These are phyloP conservation scores for Piezodorus guildinii DNA, from an alignment of 1,140 invertebrate species.

Conservation along the genomic window DNA sequence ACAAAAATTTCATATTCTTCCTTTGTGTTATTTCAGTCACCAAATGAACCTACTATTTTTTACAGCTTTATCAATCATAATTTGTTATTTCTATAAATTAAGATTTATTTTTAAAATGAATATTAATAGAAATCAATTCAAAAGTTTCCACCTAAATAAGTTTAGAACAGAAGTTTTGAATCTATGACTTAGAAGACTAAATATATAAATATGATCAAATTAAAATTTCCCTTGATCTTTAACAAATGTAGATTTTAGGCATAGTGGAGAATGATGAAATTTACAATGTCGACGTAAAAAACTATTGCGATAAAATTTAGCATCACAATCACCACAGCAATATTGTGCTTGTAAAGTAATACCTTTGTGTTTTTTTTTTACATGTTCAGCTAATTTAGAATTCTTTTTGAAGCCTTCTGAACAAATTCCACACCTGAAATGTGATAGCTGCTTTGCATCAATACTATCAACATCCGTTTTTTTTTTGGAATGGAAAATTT, in stretches of 20 bases:
- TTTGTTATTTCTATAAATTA: no score
- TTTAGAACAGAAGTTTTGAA: no score
- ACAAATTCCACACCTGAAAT: slow-evolving; percentile 30
- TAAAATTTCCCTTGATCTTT: slow-evolving; percentile 7
- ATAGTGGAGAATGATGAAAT: slow-evolving; percentile 30
- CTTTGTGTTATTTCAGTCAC: no score
- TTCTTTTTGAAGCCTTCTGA: slow-evolving; percentile 28
- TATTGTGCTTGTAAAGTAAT: slow-evolving; percentile 28
- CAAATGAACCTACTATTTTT: no score
- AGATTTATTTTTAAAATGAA: no score
- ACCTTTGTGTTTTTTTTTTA: slow-evolving; percentile 26
- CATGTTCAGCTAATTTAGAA: slow-evolving; percentile 27
- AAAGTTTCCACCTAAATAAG: no score
- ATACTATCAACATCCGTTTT: slow-evolving; percentile 5
- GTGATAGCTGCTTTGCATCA: slow-evolving; percentile 11
- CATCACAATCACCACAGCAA: slow-evolving; percentile 30
- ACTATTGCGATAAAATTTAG: slow-evolving; percentile 31
- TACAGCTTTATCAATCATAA: no score
- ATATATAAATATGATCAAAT: no score
- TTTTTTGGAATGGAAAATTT: slow-evolving; percentile 9
- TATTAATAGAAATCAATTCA: no score
- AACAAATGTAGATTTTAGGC: slow-evolving; percentile 23
- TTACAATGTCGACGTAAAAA: slow-evolving; percentile 29
- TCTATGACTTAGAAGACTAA: no score
- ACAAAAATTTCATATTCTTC: no score